Percentiles rank a stretch among this genome's conserved stretches.
These are phyloP conservation scores for Dusona sp. DNA, from an alignment of 2,888 invertebrate genomes.

Conservation along the genomic window DNA sequence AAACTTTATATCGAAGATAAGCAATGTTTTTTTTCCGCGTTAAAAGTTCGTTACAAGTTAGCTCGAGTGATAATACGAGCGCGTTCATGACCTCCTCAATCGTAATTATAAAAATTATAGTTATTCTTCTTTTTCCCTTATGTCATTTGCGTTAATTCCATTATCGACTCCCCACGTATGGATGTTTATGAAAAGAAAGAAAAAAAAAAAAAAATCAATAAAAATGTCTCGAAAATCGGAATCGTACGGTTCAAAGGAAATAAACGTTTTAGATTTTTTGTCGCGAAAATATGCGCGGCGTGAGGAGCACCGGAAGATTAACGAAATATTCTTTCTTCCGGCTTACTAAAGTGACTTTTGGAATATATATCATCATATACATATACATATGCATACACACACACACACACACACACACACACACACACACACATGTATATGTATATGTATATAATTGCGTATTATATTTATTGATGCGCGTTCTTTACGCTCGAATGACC, in stretches of 20 bases:
- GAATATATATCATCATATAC: conserved; percentile 54
- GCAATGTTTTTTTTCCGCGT: conserved; percentile 55
- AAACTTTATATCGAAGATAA: conserved; percentile 65
- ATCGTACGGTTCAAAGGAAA: conserved; percentile 26
- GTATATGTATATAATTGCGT: conserved; percentile 40
- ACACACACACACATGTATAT: conserved; percentile 23
- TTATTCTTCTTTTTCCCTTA: conserved; percentile 40
- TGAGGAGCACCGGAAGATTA: conserved; percentile 58
- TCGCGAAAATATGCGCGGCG: conserved; percentile 36
- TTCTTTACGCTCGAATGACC: conserved; percentile 40
- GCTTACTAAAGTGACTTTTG: conserved; percentile 62
- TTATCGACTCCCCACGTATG: conserved; percentile 7
- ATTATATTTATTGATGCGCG: conserved; percentile 58
- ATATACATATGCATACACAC: conserved; percentile 54
- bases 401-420: conserved; percentile 55
- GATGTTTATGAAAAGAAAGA: conserved; percentile 26
- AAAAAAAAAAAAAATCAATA: too few relatives aligned
- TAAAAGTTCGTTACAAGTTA: conserved; percentile 58
- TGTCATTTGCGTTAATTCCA: conserved; percentile 5
- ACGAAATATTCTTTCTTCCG: conserved; percentile 61
- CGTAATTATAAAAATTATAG: conserved; percentile 65
- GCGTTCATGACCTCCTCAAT: not conserved
- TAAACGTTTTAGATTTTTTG: conserved; percentile 26
- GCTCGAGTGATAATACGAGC: conserved; percentile 48
- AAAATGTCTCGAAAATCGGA: conserved; percentile 25